These are phyloP conservation scores for Drosophila eugracilis DNA, from an alignment of 1,140 invertebrate genomes.

Conservation along the genomic window DNA sequence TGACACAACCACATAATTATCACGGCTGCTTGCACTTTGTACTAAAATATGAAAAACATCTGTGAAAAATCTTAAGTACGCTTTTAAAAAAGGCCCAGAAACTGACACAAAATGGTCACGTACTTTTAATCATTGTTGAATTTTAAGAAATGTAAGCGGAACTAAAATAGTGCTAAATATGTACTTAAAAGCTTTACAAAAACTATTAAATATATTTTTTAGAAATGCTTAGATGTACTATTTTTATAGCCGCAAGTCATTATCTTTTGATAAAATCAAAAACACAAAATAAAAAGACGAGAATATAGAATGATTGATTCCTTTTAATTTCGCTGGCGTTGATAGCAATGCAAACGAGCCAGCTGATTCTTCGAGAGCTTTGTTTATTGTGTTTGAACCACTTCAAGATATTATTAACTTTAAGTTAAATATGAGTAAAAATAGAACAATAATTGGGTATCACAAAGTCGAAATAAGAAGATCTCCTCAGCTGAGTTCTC, in stretches of 20 bases:
- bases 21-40: conserved; percentile 25
- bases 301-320: conserved; percentile 19
- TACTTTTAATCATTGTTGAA: background rate
- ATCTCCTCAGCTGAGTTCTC: conserved; percentile 25
- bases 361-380: conserved; percentile 6
- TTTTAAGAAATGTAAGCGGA: background rate
- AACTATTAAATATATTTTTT: background rate
- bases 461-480: conserved; percentile 1
- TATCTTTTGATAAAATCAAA: conserved; percentile 8
- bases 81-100: conserved; percentile 22
- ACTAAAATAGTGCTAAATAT: too few relatives aligned
- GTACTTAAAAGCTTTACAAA: too few relatives aligned
- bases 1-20: conserved; percentile 27
- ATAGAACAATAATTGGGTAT: conserved; percentile 4
- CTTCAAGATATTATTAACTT: conserved; percentile 22
- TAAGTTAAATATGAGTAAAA: conserved; percentile 3
- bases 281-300: background rate
- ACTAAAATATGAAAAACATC: conserved; percentile 11
- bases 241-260: background rate
- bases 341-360: conserved; percentile 22
- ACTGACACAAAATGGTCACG: conserved; percentile 19
- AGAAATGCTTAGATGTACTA: background rate
- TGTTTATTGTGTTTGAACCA: conserved; percentile 15
- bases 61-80: conserved; percentile 17
- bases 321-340: background rate